Percentiles rank a stretch among this genome's conserved stretches.
Evolutionary conservation across 2,113 vertebrate species (phyloP).

Genomic region (Oryzias melastigma): DNA sequence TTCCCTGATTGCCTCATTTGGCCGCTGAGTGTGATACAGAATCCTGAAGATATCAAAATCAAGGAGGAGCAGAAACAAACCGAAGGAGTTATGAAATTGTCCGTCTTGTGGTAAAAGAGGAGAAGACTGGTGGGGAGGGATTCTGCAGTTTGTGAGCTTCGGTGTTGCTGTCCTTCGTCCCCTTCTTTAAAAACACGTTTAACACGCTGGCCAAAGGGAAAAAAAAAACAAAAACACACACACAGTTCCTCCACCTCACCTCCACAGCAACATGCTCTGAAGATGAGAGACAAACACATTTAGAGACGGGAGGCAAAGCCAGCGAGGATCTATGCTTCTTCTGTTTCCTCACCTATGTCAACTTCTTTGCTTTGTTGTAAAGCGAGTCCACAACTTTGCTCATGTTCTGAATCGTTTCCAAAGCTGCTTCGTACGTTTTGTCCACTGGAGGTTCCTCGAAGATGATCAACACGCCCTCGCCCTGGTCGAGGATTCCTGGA

Average conservation of each 20-base stretch:
- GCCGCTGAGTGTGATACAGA: slow-evolving; percentile 91
- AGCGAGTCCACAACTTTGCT: slow-evolving; percentile 99
- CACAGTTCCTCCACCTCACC: slow-evolving; percentile 86
- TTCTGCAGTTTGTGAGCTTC: slow-evolving; percentile 83
- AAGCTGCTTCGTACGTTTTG: slow-evolving; percentile 97
- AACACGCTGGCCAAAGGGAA: slow-evolving; percentile 89
- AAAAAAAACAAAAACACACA: slow-evolving; percentile 82
- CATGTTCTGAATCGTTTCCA: slow-evolving; percentile 99
- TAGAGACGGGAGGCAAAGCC: neutral
- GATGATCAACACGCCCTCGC: slow-evolving; percentile 97
- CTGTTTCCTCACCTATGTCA: slow-evolving; percentile 92
- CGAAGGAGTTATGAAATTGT: slow-evolving; percentile 78
- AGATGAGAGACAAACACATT: slow-evolving; percentile 38
- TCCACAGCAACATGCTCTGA: slow-evolving; percentile 82
- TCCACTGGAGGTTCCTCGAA: slow-evolving; percentile 98
- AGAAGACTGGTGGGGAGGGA: slow-evolving; percentile 66
- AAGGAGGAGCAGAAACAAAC: slow-evolving; percentile 40
- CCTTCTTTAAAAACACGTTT: slow-evolving; percentile 80
- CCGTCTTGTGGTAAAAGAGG: slow-evolving; percentile 76
- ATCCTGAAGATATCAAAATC: slow-evolving; percentile 80
- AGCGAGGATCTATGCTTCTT: neutral
- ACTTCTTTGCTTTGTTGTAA: slow-evolving; percentile 99
- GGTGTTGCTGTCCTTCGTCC: slow-evolving; percentile 63
- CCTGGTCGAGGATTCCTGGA: slow-evolving; percentile 96
- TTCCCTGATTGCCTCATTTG: slow-evolving; percentile 89